Evolutionary conservation across 2,888 invertebrate genomes (phyloP).

Genomic region (Polydrusus tereticollis): DNA sequence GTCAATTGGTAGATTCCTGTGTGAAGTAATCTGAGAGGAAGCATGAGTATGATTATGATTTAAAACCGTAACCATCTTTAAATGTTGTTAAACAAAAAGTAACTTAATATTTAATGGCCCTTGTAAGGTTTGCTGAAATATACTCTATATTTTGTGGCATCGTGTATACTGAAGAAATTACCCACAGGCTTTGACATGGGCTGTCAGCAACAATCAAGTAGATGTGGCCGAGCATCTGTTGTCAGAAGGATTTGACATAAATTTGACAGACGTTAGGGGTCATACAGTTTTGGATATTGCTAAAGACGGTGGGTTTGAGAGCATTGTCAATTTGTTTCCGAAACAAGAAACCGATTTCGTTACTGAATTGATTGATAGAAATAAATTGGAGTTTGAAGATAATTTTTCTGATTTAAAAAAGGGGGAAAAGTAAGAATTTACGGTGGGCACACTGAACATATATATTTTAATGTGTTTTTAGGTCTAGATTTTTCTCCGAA

Average conservation of each 20-base stretch:
- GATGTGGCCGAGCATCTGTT: constrained; percentile 71
- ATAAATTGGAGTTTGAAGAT: constrained; percentile 54
- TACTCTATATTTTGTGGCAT: too few species aligned
- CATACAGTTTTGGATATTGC: constrained; percentile 72
- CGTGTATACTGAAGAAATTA: too few species aligned
- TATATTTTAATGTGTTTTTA: constrained; percentile 16
- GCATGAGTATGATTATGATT: too few species aligned
- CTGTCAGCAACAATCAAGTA: constrained; percentile 71
- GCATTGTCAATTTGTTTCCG: constrained; percentile 68
- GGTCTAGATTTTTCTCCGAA: constrained; percentile 70
- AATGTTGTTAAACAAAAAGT: too few species aligned
- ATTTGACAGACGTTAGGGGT: constrained; percentile 69
- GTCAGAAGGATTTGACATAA: constrained; percentile 68
- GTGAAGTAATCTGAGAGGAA: too few species aligned
- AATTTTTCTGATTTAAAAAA: constrained; percentile 46
- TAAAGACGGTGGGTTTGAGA: constrained; percentile 67
- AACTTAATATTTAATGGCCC: too few species aligned
- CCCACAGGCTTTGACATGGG: constrained; percentile 75
- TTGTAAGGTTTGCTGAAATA: too few species aligned
- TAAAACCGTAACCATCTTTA: too few species aligned
- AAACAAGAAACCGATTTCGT: constrained; percentile 61
- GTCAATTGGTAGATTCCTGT: too few species aligned
- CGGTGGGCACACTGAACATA: not conserved
- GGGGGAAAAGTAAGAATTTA: constrained; percentile 49
- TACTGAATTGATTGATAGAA: constrained; percentile 39